Percentiles rank a stretch among this genome's conserved stretches.
These are phyloP conservation scores for Cantharis rufa DNA, from an alignment of 2,888 invertebrate species.

Conservation along the genomic window DNA sequence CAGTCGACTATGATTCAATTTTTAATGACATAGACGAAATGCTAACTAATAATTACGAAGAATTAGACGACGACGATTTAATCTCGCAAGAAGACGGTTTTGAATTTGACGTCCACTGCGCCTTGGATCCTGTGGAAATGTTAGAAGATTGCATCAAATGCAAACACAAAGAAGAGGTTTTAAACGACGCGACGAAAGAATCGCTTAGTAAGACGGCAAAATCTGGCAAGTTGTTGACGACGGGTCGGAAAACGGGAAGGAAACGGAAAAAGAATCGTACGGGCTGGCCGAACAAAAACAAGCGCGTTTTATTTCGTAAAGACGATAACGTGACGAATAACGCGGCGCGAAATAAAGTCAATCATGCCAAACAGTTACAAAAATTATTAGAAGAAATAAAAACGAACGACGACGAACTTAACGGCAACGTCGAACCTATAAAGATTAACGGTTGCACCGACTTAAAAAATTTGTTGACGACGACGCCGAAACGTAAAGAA, in stretches of 20 bases:
- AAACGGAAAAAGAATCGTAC: conserved; percentile 74
- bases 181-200: not conserved
- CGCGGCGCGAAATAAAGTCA: conserved; percentile 40
- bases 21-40: conserved; percentile 57
- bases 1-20: conserved; percentile 51
- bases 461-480: conserved; percentile 17
- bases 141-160: conserved; percentile 53
- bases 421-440: conserved; percentile 16
- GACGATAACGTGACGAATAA: conserved; percentile 41
- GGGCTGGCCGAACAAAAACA: conserved; percentile 75
- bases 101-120: conserved; percentile 42
- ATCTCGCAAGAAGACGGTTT: conserved; percentile 57
- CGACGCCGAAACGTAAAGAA: conserved; percentile 16
- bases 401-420: conserved; percentile 19
- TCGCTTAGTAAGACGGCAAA: not conserved
- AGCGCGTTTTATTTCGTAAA: conserved; percentile 34
- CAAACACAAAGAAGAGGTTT: conserved; percentile 8
- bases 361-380: conserved; percentile 25
- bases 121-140: conserved; percentile 46
- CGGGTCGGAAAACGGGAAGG: conserved; percentile 48
- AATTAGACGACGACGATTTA: conserved; percentile 56
- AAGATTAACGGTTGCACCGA: conserved; percentile 16
- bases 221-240: conserved; percentile 19
- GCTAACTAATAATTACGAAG: conserved; percentile 46
- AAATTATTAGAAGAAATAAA: conserved; percentile 29